Evolutionary conservation across 2,797 vertebrate genomes (phyloP).

Genomic region (Pantherophis alleghaniensis): DNA sequence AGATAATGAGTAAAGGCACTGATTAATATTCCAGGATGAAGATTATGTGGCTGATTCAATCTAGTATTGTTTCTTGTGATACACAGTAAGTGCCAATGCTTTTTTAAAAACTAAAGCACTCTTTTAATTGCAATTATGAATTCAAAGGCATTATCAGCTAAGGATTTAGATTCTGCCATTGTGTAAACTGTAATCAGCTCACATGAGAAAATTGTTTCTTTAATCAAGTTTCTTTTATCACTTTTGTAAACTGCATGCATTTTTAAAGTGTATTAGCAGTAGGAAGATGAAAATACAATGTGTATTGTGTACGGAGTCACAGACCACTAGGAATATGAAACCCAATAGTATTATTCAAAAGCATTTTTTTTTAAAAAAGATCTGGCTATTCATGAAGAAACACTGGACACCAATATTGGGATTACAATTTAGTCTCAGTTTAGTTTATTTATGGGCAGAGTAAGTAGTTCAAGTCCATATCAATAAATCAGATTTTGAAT

Average conservation of each 20-base stretch:
- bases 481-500: background rate
- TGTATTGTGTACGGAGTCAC: background rate
- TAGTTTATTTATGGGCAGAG: background rate
- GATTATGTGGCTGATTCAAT: conserved; percentile 51
- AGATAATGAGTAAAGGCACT: conserved; percentile 40
- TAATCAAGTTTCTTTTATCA: conserved; percentile 43
- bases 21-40: conserved; percentile 44
- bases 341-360: background rate
- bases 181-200: conserved; percentile 35
- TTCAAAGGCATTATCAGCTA: conserved; percentile 48
- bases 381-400: background rate
- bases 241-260: conserved; percentile 33
- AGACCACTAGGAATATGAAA: background rate
- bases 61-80: conserved; percentile 50
- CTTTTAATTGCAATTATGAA: conserved; percentile 43
- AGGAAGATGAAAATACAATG: background rate
- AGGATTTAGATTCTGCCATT: conserved; percentile 11
- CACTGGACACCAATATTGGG: background rate
- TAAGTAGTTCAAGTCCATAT: background rate
- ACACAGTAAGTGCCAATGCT: conserved; percentile 39
- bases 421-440: background rate
- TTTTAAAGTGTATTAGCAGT: conserved; percentile 33
- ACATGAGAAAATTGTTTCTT: conserved; percentile 54
- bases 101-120: conserved; percentile 33
- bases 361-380: background rate